Evolutionary conservation across 2,113 vertebrate genomes (phyloP).

Genomic region (Craseonycteris thonglongyai): DNA sequence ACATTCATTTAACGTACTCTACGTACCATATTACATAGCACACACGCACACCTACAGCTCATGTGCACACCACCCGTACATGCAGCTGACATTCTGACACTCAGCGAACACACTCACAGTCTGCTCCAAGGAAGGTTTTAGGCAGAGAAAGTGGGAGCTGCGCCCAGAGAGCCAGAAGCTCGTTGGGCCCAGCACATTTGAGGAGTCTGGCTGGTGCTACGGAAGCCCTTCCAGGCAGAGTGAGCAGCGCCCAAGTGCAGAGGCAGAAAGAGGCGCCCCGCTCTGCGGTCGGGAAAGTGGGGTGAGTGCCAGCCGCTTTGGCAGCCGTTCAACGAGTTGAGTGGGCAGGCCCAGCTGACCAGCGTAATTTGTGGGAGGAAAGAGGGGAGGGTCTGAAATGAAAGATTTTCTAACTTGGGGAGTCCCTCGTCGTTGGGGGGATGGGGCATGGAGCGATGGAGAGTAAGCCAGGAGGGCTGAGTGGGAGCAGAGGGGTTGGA

Average conservation of each 20-base stretch:
- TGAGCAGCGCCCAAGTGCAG: not conserved
- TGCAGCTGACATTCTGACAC: not conserved
- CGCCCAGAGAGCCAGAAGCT: not conserved
- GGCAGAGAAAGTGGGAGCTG: not conserved
- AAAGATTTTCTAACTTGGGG: not conserved
- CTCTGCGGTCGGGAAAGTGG: not conserved
- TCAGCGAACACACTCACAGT: not conserved
- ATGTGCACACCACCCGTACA: not conserved
- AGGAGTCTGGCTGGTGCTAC: not conserved
- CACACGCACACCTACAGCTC: fast-evolving
- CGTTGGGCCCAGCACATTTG: not conserved
- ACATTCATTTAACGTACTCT: not conserved
- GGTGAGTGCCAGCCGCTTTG: not conserved
- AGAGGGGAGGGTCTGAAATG: not conserved
- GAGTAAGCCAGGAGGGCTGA: not conserved
- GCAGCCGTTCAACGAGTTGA: not conserved
- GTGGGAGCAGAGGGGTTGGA: no score
- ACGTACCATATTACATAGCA: no score
- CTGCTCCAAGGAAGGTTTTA: not conserved
- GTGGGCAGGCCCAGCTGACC: not conserved
- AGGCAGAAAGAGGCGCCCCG: not conserved
- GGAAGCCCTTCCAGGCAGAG: not conserved
- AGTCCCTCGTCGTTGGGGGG: not conserved
- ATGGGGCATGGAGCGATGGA: not conserved
- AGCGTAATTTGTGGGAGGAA: not conserved